These are phyloP conservation scores for Microcebus tavaratra DNA, from an alignment of 2,113 vertebrate species.

Conservation along the genomic window DNA sequence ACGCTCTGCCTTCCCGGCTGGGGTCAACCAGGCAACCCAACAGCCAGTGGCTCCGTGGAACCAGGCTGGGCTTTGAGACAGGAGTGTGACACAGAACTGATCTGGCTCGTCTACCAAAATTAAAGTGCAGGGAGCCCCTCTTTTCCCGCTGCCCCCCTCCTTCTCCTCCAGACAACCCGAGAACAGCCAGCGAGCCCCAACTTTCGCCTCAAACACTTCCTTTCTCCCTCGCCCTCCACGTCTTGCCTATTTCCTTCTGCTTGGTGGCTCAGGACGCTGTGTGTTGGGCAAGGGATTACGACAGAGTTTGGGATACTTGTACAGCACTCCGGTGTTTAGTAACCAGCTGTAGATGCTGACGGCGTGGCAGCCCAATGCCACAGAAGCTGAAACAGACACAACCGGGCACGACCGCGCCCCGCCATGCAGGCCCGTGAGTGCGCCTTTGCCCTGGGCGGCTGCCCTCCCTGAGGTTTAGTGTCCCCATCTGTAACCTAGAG, in stretches of 20 bases:
- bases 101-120: background rate
- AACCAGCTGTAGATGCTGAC: fast-evolving
- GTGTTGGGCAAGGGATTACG: background rate
- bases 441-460: background rate
- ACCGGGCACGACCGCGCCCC: fast-evolving
- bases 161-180: background rate
- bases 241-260: background rate
- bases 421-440: fast-evolving
- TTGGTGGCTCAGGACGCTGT: background rate
- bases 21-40: background rate
- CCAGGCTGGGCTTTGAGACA: background rate
- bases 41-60: background rate
- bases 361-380: too few relatives aligned
- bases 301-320: background rate
- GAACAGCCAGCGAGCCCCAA: background rate
- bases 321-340: background rate
- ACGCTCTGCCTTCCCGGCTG: background rate
- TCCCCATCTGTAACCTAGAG: background rate
- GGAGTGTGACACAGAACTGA: background rate
- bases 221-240: background rate
- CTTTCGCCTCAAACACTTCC: background rate
- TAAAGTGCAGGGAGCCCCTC: background rate
- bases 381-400: background rate
- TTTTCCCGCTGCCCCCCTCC: background rate
- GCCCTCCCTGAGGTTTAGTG: background rate